Percentiles rank a stretch among this genome's conserved stretches.
Evolutionary conservation across 2,888 invertebrate species (phyloP).

Genomic region (Allygus modestus): DNA sequence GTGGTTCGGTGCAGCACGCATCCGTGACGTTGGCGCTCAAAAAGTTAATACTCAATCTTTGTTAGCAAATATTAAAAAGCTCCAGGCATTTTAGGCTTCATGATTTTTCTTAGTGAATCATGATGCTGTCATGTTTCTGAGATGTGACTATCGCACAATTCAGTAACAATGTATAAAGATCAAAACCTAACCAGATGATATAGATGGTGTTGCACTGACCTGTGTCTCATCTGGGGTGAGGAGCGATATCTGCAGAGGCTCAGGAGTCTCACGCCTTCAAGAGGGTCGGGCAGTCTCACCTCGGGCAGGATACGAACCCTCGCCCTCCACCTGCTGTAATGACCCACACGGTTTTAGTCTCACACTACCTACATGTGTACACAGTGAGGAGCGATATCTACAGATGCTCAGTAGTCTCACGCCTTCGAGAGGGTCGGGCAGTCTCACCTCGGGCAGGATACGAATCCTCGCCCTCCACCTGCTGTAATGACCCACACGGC

Average conservation of each 20-base stretch:
- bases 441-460: slow-evolving; percentile 82
- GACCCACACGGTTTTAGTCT: background rate
- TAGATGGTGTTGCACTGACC: background rate
- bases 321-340: slow-evolving; percentile 76
- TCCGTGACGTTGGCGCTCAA: no score
- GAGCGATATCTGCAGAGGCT: slow-evolving; percentile 72
- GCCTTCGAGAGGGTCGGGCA: slow-evolving; percentile 78
- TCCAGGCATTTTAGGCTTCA: no score
- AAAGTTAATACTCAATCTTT: no score
- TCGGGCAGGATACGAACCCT: slow-evolving; percentile 85
- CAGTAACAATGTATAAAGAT: no score
- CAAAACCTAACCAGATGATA: no score
- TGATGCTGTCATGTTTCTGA: no score
- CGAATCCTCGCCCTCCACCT: slow-evolving; percentile 80
- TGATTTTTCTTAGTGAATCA: no score
- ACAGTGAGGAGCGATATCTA: slow-evolving; percentile 69
- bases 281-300: slow-evolving; percentile 78
- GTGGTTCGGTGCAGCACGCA: no score
- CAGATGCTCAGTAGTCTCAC: slow-evolving; percentile 73
- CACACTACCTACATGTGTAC: no score
- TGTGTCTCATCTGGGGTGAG: background rate
- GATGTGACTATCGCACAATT: no score
- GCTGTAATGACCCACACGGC: slow-evolving; percentile 69
- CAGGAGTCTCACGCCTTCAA: slow-evolving; percentile 73
- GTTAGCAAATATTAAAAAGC: no score